Evolutionary conservation across 2,797 vertebrate genomes (phyloP).

Genomic region (Enteromius anoplus): DNA sequence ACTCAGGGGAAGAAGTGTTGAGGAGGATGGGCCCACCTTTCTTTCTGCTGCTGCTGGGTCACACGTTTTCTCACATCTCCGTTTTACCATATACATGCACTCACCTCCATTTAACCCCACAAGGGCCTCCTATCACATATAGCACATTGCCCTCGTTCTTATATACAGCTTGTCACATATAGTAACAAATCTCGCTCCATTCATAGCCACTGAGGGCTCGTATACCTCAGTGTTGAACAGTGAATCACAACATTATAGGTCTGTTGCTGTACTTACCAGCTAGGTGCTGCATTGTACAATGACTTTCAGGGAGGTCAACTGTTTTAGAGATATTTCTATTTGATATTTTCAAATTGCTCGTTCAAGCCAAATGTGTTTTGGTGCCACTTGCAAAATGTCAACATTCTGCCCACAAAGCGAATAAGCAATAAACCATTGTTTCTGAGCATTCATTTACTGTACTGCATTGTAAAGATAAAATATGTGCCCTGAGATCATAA

Average conservation of each 20-base stretch:
- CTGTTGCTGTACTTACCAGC: slow-evolving; percentile 13
- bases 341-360: background rate
- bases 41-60: slow-evolving; percentile 57
- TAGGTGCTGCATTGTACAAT: background rate
- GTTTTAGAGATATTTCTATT: background rate
- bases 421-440: background rate
- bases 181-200: slow-evolving; percentile 31
- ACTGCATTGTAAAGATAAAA: background rate
- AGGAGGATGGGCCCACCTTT: slow-evolving; percentile 65
- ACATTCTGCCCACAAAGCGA: background rate
- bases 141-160: slow-evolving; percentile 14
- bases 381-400: background rate
- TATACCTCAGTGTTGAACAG: background rate
- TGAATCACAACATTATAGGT: slow-evolving; percentile 20
- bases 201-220: slow-evolving; percentile 16
- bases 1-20: slow-evolving; percentile 55
- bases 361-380: slow-evolving; percentile 1
- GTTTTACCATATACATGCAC: background rate
- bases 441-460: background rate
- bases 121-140: slow-evolving; percentile 9
- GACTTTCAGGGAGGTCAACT: background rate
- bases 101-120: slow-evolving; percentile 29
- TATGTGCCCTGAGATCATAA: background rate
- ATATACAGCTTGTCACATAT: slow-evolving; percentile 27
- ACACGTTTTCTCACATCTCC: slow-evolving; percentile 29